Evolutionary conservation across 2,797 vertebrate genomes (phyloP), one percentile per base, ranked within the genome.

Genomic region (Phataginus tetradactyla): DNA sequence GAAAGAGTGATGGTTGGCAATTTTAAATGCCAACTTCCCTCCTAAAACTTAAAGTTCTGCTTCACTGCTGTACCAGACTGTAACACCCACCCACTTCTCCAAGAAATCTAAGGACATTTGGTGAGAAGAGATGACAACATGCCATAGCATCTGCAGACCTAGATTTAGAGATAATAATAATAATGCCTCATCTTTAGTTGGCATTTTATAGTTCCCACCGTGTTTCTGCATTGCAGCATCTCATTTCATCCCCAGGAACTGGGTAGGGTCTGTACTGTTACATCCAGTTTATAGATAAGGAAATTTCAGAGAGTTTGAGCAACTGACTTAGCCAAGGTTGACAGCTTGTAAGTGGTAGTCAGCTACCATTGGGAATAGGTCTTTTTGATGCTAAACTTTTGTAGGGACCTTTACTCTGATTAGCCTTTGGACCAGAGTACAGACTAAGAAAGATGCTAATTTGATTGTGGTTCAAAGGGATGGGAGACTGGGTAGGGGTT

Each of bases 341-440:
- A 20, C 0, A 0, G 42, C n/a, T 80, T 92, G 5, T 75, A 77
- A 75, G 83, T 61, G 63, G 57, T 14, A 87, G 53, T 45, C 45
- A 90, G 45, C 37, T 88, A n/a, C 37, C 27, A 32, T 32, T 72
- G 57, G 53, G n/a, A 90, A 78, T 64, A 87, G 69, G 29, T 69
- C 42, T 86, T 94, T 94, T 72, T n/a, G 27, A 87, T 51, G 74
- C 42, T 87, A 53, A 89, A 81, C 20, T 86, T 92, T 37, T 27
- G 4, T 72, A 66, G 51, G 4, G 37, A 32, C 8, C 21, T 91
- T 78, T 88, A 23, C 25, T 93, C 37, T 90, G 23, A 89, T 45
- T 34, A 20, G 59, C 75, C 78, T 86, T 92, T 86, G 49, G 27
- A 57, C 18, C 34, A 87, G 69, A 15, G 53, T n/a, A 72, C 15